Conservation (phyloP, 1,140 invertebrate species). For the Venustaconcha ellipsiformis region DNA sequence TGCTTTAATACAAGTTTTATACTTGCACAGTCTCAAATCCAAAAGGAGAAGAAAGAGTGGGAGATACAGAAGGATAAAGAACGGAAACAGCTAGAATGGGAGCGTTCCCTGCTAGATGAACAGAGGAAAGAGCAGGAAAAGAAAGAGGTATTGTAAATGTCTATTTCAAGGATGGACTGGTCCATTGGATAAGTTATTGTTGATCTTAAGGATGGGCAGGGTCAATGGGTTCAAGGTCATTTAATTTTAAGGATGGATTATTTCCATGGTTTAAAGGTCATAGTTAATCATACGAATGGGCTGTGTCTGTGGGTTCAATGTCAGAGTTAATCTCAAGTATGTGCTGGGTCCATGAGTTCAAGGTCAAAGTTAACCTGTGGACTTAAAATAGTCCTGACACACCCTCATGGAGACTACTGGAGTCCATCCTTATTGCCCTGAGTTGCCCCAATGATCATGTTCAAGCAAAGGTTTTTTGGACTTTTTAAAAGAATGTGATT, state of each 20-base stretch:
- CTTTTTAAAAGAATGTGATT: too few species aligned
- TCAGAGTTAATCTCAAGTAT: not conserved
- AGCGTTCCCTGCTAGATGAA: conserved; percentile 42
- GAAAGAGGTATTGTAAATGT: conserved; percentile 41
- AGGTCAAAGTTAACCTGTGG: not conserved
- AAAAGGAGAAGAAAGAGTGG: conserved; percentile 51
- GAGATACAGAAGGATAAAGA: conserved; percentile 49
- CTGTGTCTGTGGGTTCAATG: too few species aligned
- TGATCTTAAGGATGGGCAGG: not conserved
- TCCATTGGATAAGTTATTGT: not conserved
- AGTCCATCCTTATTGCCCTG: too few species aligned
- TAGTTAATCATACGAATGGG: too few species aligned
- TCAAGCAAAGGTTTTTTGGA: too few species aligned
- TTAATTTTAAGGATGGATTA: not conserved
- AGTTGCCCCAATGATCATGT: too few species aligned
- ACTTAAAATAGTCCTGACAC: too few species aligned
- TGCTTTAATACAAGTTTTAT: too few species aligned
- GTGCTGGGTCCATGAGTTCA: not conserved
- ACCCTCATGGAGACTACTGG: too few species aligned
- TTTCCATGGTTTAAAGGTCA: too few species aligned
- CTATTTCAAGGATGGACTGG: not conserved
- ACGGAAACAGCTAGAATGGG: conserved; percentile 34
- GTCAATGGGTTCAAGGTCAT: not conserved
- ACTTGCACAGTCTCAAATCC: conserved; percentile 43
- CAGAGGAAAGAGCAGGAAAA: conserved; percentile 40